Conservation (phyloP, 2,797 vertebrate species). For the Tamandua tetradactyla region DNA sequence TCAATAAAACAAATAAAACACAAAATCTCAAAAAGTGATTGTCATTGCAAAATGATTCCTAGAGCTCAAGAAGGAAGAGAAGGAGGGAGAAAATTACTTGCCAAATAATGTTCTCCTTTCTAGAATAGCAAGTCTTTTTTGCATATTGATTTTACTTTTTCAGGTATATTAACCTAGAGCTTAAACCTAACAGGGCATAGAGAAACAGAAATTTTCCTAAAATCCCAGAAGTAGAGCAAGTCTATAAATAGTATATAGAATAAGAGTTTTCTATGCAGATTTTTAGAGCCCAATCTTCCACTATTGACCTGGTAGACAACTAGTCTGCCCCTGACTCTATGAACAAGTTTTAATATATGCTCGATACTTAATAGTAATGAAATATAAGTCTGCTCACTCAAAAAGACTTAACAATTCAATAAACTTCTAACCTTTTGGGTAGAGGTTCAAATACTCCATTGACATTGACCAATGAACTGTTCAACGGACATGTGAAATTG, state of each 20-base stretch:
- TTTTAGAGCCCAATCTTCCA: neutral
- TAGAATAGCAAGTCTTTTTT: too few relatives aligned
- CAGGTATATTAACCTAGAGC: neutral
- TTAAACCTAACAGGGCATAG: neutral
- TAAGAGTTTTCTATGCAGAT: neutral
- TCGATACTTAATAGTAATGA: neutral
- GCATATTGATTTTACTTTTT: too few relatives aligned
- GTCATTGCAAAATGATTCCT: neutral
- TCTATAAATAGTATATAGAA: neutral
- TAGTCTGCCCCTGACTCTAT: neutral
- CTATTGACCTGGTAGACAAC: neutral
- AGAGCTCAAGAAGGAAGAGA: neutral
- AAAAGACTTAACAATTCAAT: neutral
- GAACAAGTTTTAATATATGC: neutral
- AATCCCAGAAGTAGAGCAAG: too few relatives aligned
- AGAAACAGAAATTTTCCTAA: neutral
- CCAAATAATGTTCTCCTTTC: neutral
- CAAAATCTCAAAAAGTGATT: neutral
- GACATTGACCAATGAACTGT: constrained; percentile 96
- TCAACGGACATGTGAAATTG: constrained; percentile 93
- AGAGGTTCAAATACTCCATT: constrained; percentile 98
- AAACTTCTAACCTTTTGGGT: constrained; percentile 91
- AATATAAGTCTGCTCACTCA: neutral
- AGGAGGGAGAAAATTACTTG: neutral
- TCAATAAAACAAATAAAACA: too few relatives aligned